Percentiles rank a stretch among this genome's conserved stretches.
Evolutionary conservation across 2,113 vertebrate genomes (phyloP).

Genomic region (Gavialis gangeticus): DNA sequence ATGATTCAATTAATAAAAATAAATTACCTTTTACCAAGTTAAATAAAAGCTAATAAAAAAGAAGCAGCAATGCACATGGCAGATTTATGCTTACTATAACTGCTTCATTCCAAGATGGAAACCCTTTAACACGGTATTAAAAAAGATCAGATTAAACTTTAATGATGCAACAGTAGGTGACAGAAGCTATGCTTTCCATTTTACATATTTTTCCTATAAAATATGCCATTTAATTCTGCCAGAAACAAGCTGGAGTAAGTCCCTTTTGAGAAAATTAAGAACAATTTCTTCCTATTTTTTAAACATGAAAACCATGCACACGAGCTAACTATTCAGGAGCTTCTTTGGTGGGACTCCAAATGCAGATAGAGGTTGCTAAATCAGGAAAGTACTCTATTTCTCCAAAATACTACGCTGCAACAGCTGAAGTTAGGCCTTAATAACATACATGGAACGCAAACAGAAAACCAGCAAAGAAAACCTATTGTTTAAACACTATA

Average conservation of each 20-base stretch:
- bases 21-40: slow-evolving; percentile 76
- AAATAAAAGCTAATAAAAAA: slow-evolving; percentile 75
- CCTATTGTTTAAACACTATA: slow-evolving; percentile 23
- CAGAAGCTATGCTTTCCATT: background rate
- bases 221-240: background rate
- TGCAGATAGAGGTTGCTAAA: background rate
- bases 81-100: slow-evolving; percentile 70
- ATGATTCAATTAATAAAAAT: slow-evolving; percentile 73
- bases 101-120: slow-evolving; percentile 49
- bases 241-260: background rate
- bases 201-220: background rate
- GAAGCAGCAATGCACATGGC: slow-evolving; percentile 47
- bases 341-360: background rate
- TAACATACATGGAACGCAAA: background rate
- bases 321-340: background rate
- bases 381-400: background rate
- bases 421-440: background rate
- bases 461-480: background rate
- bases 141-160: slow-evolving; percentile 76
- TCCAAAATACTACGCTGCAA: background rate
- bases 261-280: background rate
- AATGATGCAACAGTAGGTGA: slow-evolving; percentile 57
- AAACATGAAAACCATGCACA: background rate
- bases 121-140: slow-evolving; percentile 68
- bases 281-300: fast-evolving